Base-by-base conservation (phyloP, 2,797 vertebrate genomes). In the Denticeps clupeoides region DNA sequence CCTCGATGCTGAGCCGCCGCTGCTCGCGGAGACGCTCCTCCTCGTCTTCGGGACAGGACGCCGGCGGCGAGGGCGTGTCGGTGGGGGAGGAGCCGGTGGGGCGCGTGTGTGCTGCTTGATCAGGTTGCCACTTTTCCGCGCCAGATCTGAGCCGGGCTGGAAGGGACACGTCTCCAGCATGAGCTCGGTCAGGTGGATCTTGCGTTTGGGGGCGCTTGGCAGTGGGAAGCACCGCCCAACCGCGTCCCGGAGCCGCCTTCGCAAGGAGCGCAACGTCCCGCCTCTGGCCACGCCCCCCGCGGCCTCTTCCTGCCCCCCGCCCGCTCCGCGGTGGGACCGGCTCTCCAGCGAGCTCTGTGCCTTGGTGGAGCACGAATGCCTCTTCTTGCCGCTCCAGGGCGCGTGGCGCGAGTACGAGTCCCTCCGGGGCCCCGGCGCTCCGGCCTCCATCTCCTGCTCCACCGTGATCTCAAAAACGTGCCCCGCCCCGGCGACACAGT, bases 81-180 rank as follows among this genome's bases (percentile, higher is more conserved):
- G 82, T 73, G 0, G 84, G 82, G 37, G 90, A 89, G 44, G 90
- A 90, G 7, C 33, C 18, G 24, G 24, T 7, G 24, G 2, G 31
- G 32, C n/a, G 31, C 13, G 3, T 0, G 95, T 99, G 76, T 97
- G 93, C 65, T 97, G 90, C 71, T 97, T 97, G 74, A 99, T 99
- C 66, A 99, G 72, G 73, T 97, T n/a, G 90, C 90, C 92, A 95
- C 68, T 96, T 94, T n/a, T n/a, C 70, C 94, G 87, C 37, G 91
- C 93, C 15, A 99, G 82, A 68, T 97, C 93, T 3, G 93, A 97
- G 32, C 91, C 92, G 13, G 92, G 85, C 12, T 93, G 90, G 56
- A 99, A 99, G 64, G 93, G 93, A 61, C 93, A 97, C 53, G 92
- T 97, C 79, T 99, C 93, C 59, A 99, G 82, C 93, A 97, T 97